phyloP scores from a whole-genome alignment of 2,888 invertebrate species.

The Hirtodrosophila cameraria region DNA sequence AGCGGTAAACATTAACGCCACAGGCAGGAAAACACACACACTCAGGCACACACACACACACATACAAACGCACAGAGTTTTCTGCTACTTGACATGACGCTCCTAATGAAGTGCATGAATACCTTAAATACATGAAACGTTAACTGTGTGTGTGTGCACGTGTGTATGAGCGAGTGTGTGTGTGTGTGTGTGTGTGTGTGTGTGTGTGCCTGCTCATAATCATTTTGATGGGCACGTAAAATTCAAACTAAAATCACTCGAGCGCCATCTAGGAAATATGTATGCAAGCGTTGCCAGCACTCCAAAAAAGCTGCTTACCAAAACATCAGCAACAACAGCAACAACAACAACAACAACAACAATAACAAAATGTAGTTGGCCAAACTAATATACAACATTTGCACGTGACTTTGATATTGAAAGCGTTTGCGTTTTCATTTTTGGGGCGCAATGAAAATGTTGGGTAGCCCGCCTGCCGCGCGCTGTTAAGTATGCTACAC shows the following conservation, averaged over 20 bases:
- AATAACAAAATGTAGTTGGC: conserved; percentile 32
- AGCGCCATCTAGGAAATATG: conserved; percentile 25
- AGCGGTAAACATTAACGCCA: conserved; percentile 51
- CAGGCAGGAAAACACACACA: conserved; percentile 16
- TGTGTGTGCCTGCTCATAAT: conserved; percentile 59
- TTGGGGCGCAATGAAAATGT: conserved; percentile 13
- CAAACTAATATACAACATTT: conserved; percentile 71
- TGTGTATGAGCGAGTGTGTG: conserved; percentile 1
- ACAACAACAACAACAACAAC: conserved; percentile 23
- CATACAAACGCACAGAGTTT: conserved; percentile 9
- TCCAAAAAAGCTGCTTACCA: conserved; percentile 24
- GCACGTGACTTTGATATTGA: conserved; percentile 76
- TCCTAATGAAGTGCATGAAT: conserved; percentile 76
- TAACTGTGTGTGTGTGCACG: background rate
- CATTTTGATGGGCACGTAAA: conserved; percentile 76
- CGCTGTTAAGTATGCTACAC: conserved; percentile 47
- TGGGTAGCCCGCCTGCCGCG: conserved; percentile 6
- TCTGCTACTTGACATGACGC: conserved; percentile 56
- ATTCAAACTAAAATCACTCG: conserved; percentile 73
- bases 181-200: conserved; percentile 6
- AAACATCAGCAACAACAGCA: conserved; percentile 17
- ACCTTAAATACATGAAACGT: conserved; percentile 50
- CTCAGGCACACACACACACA: conserved; percentile 5
- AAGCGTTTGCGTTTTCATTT: conserved; percentile 48
- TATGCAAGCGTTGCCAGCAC: conserved; percentile 11